A percentile compares a stretch with the other conserved stretches of the same genome.
These are phyloP conservation scores for Macaca mulatta DNA, from an alignment of 2,113 vertebrate genomes.

Conservation along the genomic window DNA sequence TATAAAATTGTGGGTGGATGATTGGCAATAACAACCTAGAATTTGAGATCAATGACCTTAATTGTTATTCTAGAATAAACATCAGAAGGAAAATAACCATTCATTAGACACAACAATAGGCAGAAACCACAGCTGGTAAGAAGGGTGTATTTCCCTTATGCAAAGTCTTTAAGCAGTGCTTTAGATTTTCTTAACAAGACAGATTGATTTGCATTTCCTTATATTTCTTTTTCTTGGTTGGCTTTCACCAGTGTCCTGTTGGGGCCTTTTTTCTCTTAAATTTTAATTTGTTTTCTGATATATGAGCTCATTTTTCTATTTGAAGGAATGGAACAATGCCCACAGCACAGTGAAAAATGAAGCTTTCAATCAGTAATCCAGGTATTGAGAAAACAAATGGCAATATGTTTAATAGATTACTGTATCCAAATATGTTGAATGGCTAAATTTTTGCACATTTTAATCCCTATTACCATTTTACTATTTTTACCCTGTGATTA, in stretches of 20 bases:
- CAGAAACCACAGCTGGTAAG: background rate
- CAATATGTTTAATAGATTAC: constrained; percentile 35
- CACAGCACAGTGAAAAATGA: constrained; percentile 56
- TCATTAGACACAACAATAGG: constrained; percentile 32
- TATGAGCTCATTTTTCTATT: constrained; percentile 58
- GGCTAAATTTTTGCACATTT: constrained; percentile 43
- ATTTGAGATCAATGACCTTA: constrained; percentile 56
- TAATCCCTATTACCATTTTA: background rate
- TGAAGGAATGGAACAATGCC: constrained; percentile 52
- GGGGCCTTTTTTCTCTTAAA: constrained; percentile 51
- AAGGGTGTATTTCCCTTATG: background rate
- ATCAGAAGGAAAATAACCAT: background rate
- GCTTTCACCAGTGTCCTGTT: constrained; percentile 12
- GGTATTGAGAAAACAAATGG: constrained; percentile 52
- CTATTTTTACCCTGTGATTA: background rate
- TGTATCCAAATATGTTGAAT: background rate
- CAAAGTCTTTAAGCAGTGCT: constrained; percentile 19
- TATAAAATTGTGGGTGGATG: constrained; percentile 46
- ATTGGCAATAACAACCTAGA: constrained; percentile 59
- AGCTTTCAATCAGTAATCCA: constrained; percentile 45
- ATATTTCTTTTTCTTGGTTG: background rate
- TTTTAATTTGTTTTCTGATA: constrained; percentile 68
- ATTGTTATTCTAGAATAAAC: constrained; percentile 62
- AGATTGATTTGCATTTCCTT: constrained; percentile 55
- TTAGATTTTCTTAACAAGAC: constrained; percentile 52